phyloP scores from a whole-genome alignment of 92 coral and sea anemone genomes.

The Ricordea florida region DNA sequence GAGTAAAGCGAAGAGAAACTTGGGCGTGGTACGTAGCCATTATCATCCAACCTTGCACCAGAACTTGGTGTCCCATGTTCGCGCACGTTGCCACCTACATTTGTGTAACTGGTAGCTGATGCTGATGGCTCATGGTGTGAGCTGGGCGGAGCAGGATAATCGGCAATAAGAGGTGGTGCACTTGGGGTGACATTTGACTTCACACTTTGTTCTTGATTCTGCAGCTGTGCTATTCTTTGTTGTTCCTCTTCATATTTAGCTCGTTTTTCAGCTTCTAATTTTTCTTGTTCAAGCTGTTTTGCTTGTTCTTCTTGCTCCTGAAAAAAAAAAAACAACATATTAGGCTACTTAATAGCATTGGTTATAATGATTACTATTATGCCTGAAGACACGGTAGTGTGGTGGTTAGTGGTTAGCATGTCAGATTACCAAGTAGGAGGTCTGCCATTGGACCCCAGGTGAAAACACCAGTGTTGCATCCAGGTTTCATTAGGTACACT shows the following conservation, averaged over 20 bases:
- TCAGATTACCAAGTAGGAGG: too few relatives aligned
- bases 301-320: conserved; percentile 72
- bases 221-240: conserved; percentile 54
- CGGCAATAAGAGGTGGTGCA: conserved; percentile 71
- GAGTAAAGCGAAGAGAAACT: conserved; percentile 39
- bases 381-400: background rate
- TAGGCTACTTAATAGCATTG: background rate
- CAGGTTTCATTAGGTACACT: too few relatives aligned
- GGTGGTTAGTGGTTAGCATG: background rate
- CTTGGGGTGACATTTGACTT: conserved; percentile 34
- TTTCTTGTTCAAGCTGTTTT: conserved; percentile 65
- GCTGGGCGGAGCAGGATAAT: conserved; percentile 72
- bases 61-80: conserved; percentile 35
- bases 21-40: conserved; percentile 3
- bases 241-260: conserved; percentile 45
- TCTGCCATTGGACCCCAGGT: too few relatives aligned
- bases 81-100: conserved; percentile 54
- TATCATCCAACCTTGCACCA: background rate
- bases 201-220: conserved; percentile 16
- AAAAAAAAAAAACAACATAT: background rate
- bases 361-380: background rate
- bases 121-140: background rate
- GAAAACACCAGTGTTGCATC: too few relatives aligned
- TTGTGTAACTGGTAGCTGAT: too few relatives aligned
- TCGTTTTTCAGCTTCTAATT: conserved; percentile 57